Conservation (phyloP, 1,140 invertebrate species). For the Zaprionus tsacasi region DNA sequence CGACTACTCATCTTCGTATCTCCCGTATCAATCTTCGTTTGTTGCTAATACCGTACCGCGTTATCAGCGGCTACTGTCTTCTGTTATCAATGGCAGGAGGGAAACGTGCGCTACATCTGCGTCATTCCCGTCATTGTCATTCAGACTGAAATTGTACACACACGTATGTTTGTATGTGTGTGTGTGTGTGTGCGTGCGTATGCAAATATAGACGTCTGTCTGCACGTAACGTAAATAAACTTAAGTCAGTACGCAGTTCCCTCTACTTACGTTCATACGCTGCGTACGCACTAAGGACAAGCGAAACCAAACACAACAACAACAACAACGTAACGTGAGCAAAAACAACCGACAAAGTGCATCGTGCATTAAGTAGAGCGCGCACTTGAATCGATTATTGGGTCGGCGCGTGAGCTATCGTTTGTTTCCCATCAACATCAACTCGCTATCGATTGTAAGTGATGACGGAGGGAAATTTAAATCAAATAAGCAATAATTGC, state of each 20-base stretch:
- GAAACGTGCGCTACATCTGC: slow-evolving; percentile 35
- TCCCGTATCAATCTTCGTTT: slow-evolving; percentile 13
- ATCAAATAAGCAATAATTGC: neutral
- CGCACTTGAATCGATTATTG: neutral
- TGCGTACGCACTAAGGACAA: neutral
- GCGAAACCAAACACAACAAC: neutral
- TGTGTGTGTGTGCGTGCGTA: neutral
- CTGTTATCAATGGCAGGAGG: slow-evolving; percentile 21
- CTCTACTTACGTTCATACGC: neutral
- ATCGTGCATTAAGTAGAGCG: neutral
- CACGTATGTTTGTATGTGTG: too few relatives aligned
- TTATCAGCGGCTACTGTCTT: slow-evolving; percentile 10
- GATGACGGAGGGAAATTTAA: neutral
- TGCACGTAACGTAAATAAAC: neutral
- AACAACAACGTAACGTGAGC: neutral
- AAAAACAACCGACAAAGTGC: neutral
- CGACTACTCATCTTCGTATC: slow-evolving; percentile 15
- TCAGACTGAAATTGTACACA: neutral
- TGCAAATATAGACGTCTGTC: neutral
- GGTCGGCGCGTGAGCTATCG: neutral
- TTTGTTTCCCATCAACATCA: neutral
- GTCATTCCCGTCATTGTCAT: slow-evolving; percentile 43
- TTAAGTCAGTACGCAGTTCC: neutral
- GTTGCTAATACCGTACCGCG: neutral
- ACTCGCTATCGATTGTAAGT: neutral